Percentiles rank a stretch among this genome's conserved stretches.
Conservation (phyloP, 2,797 vertebrate genomes). For the Amniataba percoides region DNA sequence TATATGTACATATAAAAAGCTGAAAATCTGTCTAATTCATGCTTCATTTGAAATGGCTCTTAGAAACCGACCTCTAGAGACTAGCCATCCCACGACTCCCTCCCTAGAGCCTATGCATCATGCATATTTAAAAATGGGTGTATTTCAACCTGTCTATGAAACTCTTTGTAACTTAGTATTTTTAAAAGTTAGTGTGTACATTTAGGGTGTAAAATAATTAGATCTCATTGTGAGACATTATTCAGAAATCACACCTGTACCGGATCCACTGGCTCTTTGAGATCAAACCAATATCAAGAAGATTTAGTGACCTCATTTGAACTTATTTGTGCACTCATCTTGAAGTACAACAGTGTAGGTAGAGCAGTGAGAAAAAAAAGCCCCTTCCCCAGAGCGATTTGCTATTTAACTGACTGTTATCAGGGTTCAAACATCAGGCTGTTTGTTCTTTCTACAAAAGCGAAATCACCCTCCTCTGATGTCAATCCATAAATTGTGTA, state of each 20-base stretch:
- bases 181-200: no score
- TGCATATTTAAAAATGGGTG: no score
- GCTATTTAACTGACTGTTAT: no score
- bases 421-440: not conserved
- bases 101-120: no score
- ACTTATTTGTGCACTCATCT: not conserved
- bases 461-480: not conserved
- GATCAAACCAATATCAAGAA: no score
- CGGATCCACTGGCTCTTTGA: not conserved
- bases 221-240: not conserved
- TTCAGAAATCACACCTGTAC: not conserved
- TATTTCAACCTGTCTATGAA: no score
- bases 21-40: no score
- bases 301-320: not conserved
- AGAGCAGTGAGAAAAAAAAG: not conserved
- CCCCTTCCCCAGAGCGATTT: not conserved
- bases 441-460: not conserved
- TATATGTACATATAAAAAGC: no score
- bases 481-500: not conserved
- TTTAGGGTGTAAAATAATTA: not conserved
- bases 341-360: not conserved
- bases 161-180: no score
- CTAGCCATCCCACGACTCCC: no score
- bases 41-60: no score
- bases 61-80: no score